Percentiles rank a stretch among this genome's conserved stretches.
Conservation (phyloP, 1,140 invertebrate genomes). For the Babylonia areolata region DNA sequence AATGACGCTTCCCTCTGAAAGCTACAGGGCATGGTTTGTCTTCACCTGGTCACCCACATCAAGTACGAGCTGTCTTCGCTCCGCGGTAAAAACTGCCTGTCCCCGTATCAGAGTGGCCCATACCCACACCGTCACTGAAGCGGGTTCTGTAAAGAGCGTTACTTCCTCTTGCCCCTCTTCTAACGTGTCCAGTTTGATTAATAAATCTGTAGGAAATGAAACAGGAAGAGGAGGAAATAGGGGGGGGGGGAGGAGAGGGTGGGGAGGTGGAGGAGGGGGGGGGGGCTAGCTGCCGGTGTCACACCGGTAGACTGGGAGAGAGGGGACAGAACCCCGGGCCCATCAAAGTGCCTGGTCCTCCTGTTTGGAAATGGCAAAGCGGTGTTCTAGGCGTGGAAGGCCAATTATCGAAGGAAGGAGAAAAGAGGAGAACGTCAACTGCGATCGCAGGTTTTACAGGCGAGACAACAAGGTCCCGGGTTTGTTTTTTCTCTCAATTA, state of each 20-base stretch:
- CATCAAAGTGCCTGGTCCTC: slow-evolving; percentile 23
- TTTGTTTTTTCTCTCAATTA: too few relatives aligned
- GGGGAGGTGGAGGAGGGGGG: too few relatives aligned
- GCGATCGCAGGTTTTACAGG: slow-evolving; percentile 16
- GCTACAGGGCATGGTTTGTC: too few relatives aligned
- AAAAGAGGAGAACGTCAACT: not conserved
- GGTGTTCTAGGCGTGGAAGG: not conserved
- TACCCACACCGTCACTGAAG: too few relatives aligned
- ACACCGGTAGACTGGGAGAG: not conserved
- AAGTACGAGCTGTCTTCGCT: too few relatives aligned
- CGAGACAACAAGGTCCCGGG: too few relatives aligned
- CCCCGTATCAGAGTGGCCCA: not conserved
- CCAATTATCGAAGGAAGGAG: slow-evolving; percentile 30
- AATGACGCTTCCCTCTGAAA: too few relatives aligned
- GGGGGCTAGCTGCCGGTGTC: too few relatives aligned
- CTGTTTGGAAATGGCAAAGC: slow-evolving; percentile 34
- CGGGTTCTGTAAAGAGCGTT: not conserved
- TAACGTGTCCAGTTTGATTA: slow-evolving; percentile 28
- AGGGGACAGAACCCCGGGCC: not conserved
- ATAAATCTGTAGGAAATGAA: slow-evolving; percentile 34
- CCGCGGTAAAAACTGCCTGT: not conserved
- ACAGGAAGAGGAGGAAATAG: slow-evolving; percentile 2
- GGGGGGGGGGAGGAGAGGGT: too few relatives aligned
- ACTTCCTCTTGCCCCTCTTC: slow-evolving; percentile 19
- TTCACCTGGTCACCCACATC: too few relatives aligned